A percentile compares a stretch with the other conserved stretches of the same genome.
phyloP scores from a whole-genome alignment of 2,113 vertebrate species.

The Mesitornis unicolor region DNA sequence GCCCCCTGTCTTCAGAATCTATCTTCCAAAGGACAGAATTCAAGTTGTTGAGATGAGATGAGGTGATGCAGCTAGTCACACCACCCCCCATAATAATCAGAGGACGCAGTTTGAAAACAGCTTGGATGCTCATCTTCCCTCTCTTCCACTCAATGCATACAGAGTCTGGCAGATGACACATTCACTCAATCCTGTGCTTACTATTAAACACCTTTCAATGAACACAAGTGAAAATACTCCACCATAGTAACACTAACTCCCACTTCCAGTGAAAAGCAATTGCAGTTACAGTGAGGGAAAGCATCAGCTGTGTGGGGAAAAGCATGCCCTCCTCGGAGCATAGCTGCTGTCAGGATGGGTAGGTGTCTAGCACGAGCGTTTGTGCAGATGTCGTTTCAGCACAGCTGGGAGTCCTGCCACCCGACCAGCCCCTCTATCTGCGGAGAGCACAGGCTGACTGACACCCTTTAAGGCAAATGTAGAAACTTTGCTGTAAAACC shows the following conservation, averaged over 20 bases:
- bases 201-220: constrained; percentile 2
- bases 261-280: not conserved
- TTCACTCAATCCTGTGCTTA: not conserved
- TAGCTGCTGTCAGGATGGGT: constrained; percentile 17
- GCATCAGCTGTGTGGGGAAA: not conserved
- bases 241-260: not conserved
- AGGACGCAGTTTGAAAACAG: not conserved
- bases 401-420: not conserved
- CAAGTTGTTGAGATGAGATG: not conserved
- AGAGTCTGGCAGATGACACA: not conserved
- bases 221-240: not conserved
- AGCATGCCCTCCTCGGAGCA: not conserved
- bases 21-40: not conserved
- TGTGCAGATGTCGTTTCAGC: not conserved
- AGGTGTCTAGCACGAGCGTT: not conserved
- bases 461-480: constrained; percentile 18
- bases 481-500: constrained; percentile 16
- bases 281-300: not conserved
- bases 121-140: not conserved
- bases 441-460: not conserved
- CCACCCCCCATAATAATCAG: not conserved
- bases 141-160: not conserved
- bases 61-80: not conserved
- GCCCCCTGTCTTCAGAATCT: not conserved
- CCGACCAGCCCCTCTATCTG: not conserved